Evolutionary conservation across 2,797 vertebrate species (phyloP).

Genomic region (Semotilus atromaculatus): DNA sequence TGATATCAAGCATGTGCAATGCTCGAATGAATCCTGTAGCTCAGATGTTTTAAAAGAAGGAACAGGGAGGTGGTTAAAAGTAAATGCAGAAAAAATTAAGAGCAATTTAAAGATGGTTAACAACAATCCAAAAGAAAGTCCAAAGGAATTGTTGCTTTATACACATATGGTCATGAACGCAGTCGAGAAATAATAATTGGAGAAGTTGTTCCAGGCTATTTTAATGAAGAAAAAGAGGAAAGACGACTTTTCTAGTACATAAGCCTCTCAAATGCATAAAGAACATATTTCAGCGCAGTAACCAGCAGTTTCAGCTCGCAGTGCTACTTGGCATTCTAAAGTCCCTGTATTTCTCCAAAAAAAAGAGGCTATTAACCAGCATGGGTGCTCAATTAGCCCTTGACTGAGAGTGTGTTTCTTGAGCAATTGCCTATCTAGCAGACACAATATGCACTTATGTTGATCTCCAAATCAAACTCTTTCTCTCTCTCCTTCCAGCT

Average conservation of each 20-base stretch:
- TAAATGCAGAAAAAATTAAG: background rate
- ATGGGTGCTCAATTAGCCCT: conserved; percentile 59
- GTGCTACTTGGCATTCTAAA: conserved; percentile 51
- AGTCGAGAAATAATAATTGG: conserved; percentile 5
- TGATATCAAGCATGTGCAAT: background rate
- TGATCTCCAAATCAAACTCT: conserved; percentile 70
- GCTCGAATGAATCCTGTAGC: background rate
- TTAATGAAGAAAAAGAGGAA: background rate
- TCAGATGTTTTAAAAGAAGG: background rate
- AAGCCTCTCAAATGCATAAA: background rate
- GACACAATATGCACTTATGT: conserved; percentile 66
- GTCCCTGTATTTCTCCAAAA: conserved; percentile 40
- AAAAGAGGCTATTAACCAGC: conserved; percentile 52
- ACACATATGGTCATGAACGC: background rate
- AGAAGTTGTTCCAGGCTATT: conserved; percentile 1
- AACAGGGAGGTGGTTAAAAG: background rate
- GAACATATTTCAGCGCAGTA: background rate
- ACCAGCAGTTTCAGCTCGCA: conserved; percentile 20
- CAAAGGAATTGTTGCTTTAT: background rate
- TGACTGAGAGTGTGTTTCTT: conserved; percentile 53
- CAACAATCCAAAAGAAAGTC: conserved; percentile 1
- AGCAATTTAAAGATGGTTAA: background rate
- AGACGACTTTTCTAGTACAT: background rate
- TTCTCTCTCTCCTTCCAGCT: conserved; percentile 18
- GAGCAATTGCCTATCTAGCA: conserved; percentile 63